These are phyloP conservation scores for Takifugu bimaculatus DNA, from an alignment of 2,113 vertebrate species.

Conservation along the genomic window DNA sequence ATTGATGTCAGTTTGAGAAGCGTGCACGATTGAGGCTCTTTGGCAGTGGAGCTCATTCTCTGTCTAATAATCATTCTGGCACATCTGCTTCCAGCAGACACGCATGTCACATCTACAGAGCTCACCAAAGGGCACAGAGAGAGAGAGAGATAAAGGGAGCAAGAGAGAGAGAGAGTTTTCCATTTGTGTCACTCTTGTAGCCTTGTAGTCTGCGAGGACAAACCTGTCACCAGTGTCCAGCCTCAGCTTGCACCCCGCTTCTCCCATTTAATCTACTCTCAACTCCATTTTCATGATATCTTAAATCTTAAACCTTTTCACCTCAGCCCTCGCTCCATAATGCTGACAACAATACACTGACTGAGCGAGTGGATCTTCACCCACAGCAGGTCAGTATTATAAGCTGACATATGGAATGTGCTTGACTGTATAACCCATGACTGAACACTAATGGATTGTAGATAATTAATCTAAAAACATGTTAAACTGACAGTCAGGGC, in stretches of 20 bases:
- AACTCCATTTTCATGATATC: slow-evolving; percentile 14
- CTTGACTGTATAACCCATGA: too few relatives aligned
- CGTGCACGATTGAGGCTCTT: slow-evolving; percentile 34
- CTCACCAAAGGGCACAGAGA: slow-evolving; percentile 41
- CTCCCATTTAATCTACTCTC: slow-evolving; percentile 19
- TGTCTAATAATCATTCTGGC: slow-evolving; percentile 61
- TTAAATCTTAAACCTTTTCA: neutral
- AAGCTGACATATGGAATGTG: too few relatives aligned
- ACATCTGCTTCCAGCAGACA: slow-evolving; percentile 63
- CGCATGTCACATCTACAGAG: slow-evolving; percentile 66
- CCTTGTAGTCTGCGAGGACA: slow-evolving; percentile 44
- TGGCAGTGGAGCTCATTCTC: slow-evolving; percentile 58
- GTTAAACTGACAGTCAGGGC: neutral
- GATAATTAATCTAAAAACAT: too few relatives aligned
- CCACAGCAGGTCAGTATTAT: too few relatives aligned
- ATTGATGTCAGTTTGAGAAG: slow-evolving; percentile 48
- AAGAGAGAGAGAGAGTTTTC: slow-evolving; percentile 27
- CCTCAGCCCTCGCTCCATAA: too few relatives aligned
- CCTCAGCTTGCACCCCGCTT: slow-evolving; percentile 40
- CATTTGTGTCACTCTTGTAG: slow-evolving; percentile 56
- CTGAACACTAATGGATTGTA: too few relatives aligned
- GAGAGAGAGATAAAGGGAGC: slow-evolving; percentile 10
- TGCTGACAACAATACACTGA: too few relatives aligned
- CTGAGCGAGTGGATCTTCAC: too few relatives aligned
- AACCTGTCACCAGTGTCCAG: slow-evolving; percentile 62